These are phyloP conservation scores for Phymastichus coffea DNA, from an alignment of 1,140 invertebrate species.

Conservation along the genomic window DNA sequence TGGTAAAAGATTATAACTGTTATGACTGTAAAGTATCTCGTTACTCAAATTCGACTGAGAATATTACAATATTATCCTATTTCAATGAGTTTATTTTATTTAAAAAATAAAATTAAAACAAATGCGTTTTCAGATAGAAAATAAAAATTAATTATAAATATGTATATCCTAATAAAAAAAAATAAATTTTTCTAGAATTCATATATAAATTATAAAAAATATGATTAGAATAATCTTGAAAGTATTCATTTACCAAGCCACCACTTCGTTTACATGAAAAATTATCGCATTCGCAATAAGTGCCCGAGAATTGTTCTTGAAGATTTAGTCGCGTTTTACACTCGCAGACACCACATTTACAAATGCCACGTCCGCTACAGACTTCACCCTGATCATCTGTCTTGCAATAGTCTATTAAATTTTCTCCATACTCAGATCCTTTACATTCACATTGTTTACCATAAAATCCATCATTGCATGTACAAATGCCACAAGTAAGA, in stretches of 20 bases:
- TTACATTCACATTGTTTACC: slow-evolving; percentile 74
- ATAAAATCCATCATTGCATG: slow-evolving; percentile 64
- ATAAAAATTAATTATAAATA: too few relatives aligned
- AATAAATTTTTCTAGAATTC: too few relatives aligned
- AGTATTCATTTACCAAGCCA: slow-evolving; percentile 52
- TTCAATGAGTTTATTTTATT: too few relatives aligned
- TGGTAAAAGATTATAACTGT: too few relatives aligned
- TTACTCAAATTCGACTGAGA: too few relatives aligned
- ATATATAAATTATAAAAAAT: too few relatives aligned
- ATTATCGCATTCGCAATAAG: slow-evolving; percentile 93
- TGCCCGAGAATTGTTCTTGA: slow-evolving; percentile 62
- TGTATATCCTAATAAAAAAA: too few relatives aligned
- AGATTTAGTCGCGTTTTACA: slow-evolving; percentile 58
- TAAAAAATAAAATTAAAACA: too few relatives aligned
- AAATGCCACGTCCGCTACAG: slow-evolving; percentile 63
- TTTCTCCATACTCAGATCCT: slow-evolving; percentile 34
- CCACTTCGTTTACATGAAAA: slow-evolving; percentile 87
- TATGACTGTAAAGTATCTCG: too few relatives aligned
- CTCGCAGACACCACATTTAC: slow-evolving; percentile 66
- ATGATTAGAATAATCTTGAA: too few relatives aligned
- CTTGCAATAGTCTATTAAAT: slow-evolving; percentile 25
- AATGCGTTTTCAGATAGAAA: too few relatives aligned
- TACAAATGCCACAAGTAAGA: slow-evolving; percentile 72
- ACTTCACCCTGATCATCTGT: slow-evolving; percentile 39
- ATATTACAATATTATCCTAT: too few relatives aligned